Conservation (phyloP, 2,113 vertebrate genomes). For the Xyrauchen texanus region DNA sequence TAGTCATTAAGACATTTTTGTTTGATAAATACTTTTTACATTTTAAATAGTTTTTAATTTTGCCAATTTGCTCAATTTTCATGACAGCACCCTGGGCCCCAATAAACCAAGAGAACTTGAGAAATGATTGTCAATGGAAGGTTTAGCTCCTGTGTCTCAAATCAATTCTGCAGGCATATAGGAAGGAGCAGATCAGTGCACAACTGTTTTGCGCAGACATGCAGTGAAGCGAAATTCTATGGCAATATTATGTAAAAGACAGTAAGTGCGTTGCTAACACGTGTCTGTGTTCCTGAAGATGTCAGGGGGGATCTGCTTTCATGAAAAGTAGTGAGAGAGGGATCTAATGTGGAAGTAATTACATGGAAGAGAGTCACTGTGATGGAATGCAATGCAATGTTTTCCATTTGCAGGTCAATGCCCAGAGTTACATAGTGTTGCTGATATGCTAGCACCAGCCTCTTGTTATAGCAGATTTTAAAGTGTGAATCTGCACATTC, state of each 20-base stretch:
- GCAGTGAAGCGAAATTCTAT: conserved; percentile 71
- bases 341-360: conserved; percentile 78
- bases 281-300: conserved; percentile 68
- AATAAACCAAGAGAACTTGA: conserved; percentile 15
- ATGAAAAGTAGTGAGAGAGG: conserved; percentile 57
- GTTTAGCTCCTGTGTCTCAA: conserved; percentile 22
- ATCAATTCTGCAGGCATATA: conserved; percentile 31
- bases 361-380: conserved; percentile 72
- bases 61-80: background rate
- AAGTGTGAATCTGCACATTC: conserved; percentile 27
- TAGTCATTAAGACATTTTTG: background rate
- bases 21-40: conserved; percentile 5
- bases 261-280: conserved; percentile 66
- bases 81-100: background rate
- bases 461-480: conserved; percentile 42
- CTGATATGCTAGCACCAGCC: conserved; percentile 43
- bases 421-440: conserved; percentile 50
- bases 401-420: conserved; percentile 70
- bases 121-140: conserved; percentile 3
- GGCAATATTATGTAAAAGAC: conserved; percentile 68
- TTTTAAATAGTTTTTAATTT: conserved; percentile 16
- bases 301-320: conserved; percentile 67
- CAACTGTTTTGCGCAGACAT: conserved; percentile 52
- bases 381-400: conserved; percentile 71
- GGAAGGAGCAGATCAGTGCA: conserved; percentile 19